A percentile compares a stretch with the other conserved stretches of the same genome.
phyloP scores from a whole-genome alignment of 2,888 invertebrate genomes.

The Lepidocyrtoides sp. region DNA sequence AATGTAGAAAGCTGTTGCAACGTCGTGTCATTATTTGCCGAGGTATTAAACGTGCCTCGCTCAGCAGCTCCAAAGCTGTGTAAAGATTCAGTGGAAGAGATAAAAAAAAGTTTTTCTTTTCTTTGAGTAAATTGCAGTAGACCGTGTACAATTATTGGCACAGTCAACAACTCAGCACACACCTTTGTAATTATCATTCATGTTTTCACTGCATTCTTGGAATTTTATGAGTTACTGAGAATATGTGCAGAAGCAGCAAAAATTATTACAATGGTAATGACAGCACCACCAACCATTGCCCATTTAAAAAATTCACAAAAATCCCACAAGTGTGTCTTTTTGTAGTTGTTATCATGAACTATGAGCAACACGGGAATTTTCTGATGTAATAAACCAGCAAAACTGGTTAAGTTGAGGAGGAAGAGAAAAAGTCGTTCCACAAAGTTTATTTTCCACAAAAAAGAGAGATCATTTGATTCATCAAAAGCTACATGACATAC shows the following conservation, averaged over 20 bases:
- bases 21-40: not conserved
- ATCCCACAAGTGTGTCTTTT: too few relatives aligned
- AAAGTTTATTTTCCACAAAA: not conserved
- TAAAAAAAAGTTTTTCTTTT: not conserved
- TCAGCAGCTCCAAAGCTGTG: not conserved
- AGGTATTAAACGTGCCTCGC: conserved; percentile 57
- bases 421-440: not conserved
- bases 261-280: conserved; percentile 55
- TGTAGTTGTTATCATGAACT: too few relatives aligned
- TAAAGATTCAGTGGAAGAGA: conserved; percentile 14
- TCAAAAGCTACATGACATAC: conserved; percentile 27
- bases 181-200: conserved; percentile 74
- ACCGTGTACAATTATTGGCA: conserved; percentile 53
- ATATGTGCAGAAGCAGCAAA: conserved; percentile 17
- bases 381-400: conserved; percentile 45
- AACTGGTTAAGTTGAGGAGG: conserved; percentile 67
- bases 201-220: conserved; percentile 42
- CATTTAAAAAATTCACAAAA: too few relatives aligned
- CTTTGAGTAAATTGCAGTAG: conserved; percentile 21
- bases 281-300: conserved; percentile 34
- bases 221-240: not conserved
- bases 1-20: not conserved
- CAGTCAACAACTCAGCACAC: conserved; percentile 68
- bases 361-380: not conserved
- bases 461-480: not conserved